phyloP scores from a whole-genome alignment of 2,888 invertebrate genomes.

The Lithophane leautieri region DNA sequence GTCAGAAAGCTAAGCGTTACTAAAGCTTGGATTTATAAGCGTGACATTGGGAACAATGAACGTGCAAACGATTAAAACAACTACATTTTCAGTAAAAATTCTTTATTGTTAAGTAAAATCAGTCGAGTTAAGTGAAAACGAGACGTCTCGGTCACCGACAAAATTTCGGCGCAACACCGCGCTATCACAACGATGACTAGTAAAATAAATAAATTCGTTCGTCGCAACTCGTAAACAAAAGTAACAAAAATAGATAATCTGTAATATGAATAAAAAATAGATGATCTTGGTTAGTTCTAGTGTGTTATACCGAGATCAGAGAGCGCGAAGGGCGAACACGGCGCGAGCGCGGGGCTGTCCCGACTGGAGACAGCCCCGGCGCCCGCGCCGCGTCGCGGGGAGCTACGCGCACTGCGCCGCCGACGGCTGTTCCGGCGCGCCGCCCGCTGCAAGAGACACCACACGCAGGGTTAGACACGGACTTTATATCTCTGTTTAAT shows the following conservation, averaged over 20 bases:
- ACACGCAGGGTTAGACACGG: conserved; percentile 90
- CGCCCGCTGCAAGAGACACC: conserved; percentile 91
- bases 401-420: conserved; percentile 91
- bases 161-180: conserved; percentile 77
- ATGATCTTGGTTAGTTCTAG: conserved; percentile 87
- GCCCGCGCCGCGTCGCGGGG: conserved; percentile 77
- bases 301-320: conserved; percentile 90
- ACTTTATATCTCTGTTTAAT: conserved; percentile 82
- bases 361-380: conserved; percentile 59
- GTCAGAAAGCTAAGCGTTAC: conserved; percentile 86
- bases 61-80: conserved; percentile 88
- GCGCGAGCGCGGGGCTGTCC: conserved; percentile 74
- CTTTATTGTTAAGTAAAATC: conserved; percentile 89
- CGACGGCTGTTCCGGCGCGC: conserved; percentile 89
- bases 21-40: conserved; percentile 83
- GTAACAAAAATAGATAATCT: conserved; percentile 79
- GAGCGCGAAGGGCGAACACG: conserved; percentile 81
- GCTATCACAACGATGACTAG: conserved; percentile 85
- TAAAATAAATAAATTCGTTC: conserved; percentile 80
- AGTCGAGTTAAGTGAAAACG: conserved; percentile 88
- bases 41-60: conserved; percentile 78
- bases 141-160: conserved; percentile 84
- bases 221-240: conserved; percentile 76
- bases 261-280: conserved; percentile 83
- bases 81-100: conserved; percentile 83